Base-by-base conservation (phyloP, 1,140 invertebrate genomes). In the Proctacanthus coquilletti region DNA sequence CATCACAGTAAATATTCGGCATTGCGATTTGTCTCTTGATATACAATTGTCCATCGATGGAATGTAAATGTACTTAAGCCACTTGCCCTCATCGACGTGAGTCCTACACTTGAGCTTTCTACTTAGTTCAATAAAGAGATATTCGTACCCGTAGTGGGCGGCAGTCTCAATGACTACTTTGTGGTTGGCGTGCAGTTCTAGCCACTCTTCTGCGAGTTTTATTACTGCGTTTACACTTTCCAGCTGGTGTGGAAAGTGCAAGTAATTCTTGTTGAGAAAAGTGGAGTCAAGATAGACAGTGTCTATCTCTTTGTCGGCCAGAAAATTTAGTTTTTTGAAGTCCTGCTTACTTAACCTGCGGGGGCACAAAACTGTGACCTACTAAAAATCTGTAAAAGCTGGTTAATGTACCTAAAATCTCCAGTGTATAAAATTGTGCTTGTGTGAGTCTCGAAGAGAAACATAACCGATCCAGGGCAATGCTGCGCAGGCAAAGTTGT, bases 381-480 rank as follows among this genome's bases (percentile, higher is more conserved):
- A 27, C 13, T 27, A 13, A 27, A 27, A 9, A 9, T 27, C 23
- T 27, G 13, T 27, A 8, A 27, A 27, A 13, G 8, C 13, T 27
- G 23, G 13, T 27, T 27, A 9, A 27, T 27, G 8, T 13, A 39
- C 46, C 77, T 61, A 52, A 77, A 81, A 53, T 83, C 80, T 0
- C 79, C 80, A 0, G 78, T 82, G 44, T 75, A 80, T 4, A 83
- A 56, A 40, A 81, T 52, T 14, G 52, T 44, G 23, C 60, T 42
- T 20, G 54, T 43, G 11, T 34, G 15, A 27, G 43, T 65, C 58
- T 72, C 69, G 45, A 80, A 74, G 9, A 80, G 44, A 53, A 80
- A 79, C 79, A 83, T 83, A 0, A 79, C 66, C 3, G 80, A 78
- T 1, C 79, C 79, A 5, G 75, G 70, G 56, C 77, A 78, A 51